Evolutionary conservation across 2,888 invertebrate genomes (phyloP), one percentile per base, ranked within the genome.

Genomic region (Syritta pipiens): DNA sequence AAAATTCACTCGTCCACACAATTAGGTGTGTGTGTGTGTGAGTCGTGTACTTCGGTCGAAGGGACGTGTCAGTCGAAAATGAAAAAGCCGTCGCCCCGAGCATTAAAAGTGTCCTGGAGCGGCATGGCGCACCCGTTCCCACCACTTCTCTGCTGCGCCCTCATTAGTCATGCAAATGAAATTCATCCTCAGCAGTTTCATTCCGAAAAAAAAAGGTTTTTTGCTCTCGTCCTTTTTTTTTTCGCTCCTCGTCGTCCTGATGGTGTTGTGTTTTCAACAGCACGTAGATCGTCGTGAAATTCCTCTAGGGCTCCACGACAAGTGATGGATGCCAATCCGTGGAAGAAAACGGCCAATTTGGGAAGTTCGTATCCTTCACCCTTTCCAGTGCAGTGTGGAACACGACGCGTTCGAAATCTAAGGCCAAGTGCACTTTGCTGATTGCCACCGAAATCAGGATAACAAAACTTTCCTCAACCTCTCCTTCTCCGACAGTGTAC

Each of bases 91-190:
- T 5, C 17, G 17, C 1, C 9, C 44, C 37, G 20, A 17, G 40
- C 48, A 48, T 48, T 40, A 22, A 48, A 57, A 60, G 19, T 10
- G 30, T 30, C 26, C 19, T 12, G 2, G 24, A 30, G 26, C 17
- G 35, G 14, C 28, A 17, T 44, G 28, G 28, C 44, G 26, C 5
- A 19, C n/a, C 22, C 12, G 6, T 19, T 26, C 35, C 17, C 26
- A 26, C 9, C 14, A 12, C 57, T 49, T 32, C 30, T 28, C 42
- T 42, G 24, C 32, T 28, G 57, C 57, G 46, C 22, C 28, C 60
- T 72, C 72, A 72, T 77, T 72, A 77, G 59, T 77, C 77, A 77
- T 77, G 77, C 72, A 77, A 77, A 77, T 77, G 71, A 55, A 77
- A 72, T 63, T 62, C 69, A 76, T 69, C 53, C 49, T 68, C 55